Evolutionary conservation across 2,797 vertebrate species (phyloP), one percentile per base, ranked within the genome.

Genomic region (Leuciscus waleckii): DNA sequence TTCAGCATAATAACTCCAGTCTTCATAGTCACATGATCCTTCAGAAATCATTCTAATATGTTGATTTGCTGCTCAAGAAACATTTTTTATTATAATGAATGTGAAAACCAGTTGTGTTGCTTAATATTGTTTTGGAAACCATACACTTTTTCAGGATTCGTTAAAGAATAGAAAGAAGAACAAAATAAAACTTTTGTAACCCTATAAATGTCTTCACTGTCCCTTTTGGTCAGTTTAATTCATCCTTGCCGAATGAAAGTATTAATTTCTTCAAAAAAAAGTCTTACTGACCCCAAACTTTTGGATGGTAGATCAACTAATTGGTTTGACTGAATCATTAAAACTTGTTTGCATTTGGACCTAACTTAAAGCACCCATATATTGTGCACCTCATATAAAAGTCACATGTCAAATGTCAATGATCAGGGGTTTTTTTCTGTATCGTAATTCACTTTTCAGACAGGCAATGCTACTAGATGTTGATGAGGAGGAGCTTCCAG

Each of bases 401-500:
- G 58, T 67, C 61, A 49, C 14, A 67, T 49, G 10, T 54, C 1
- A 35, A 14, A 67, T 49, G 10, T 54, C 1, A 35, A 13, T 35
- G 10, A 32, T 81, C 11, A 69, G 19, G 14, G 1, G 43, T 29
- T 29, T 29, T 39, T 41, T 69, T 13, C 21, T 67, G 16, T 14
- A 4, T 56, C 43, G n/a, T 26, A 23, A 49, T 29, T 67, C 37
- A 51, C 83, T 23, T 79, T 51, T 73, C 87, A 95, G 95, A 9
- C 86, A 71, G n/a, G 91, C 92, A 16, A 82, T 92, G 89, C 91
- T 92, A 58, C 85, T 87, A 32, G 93, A 92, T 8, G 90, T 68
- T 78, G 87, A 51, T 0, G 96, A 98, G 86, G 97, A 98, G 87
- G 97, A 98, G 83, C 91, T 97, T 81, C 92, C 93, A 7, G 96